Evolutionary conservation across 2,113 vertebrate species (phyloP).

Genomic region (Campylomormyrus tamandua): DNA sequence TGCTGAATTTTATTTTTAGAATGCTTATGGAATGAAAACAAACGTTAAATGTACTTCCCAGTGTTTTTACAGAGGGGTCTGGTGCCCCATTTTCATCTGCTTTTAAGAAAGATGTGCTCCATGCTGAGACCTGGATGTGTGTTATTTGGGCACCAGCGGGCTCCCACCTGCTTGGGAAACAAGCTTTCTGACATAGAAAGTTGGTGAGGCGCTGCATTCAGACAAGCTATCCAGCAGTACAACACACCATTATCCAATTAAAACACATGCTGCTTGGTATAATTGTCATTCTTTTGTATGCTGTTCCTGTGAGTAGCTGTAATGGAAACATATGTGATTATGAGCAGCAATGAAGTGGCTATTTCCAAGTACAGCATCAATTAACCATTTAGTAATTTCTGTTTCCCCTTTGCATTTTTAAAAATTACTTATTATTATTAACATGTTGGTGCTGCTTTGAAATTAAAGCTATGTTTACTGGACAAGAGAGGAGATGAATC

Average conservation of each 20-base stretch:
- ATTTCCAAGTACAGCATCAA: constrained; percentile 38
- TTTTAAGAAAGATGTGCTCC: constrained; percentile 18
- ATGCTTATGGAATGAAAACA: constrained; percentile 37
- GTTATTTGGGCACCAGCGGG: background rate
- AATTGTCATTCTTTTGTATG: constrained; percentile 47
- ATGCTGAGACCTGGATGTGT: background rate
- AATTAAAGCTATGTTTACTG: constrained; percentile 22
- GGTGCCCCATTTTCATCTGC: constrained; percentile 33
- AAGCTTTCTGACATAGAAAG: background rate
- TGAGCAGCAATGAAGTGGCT: constrained; percentile 43
- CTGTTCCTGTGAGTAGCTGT: constrained; percentile 21
- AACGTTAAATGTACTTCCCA: constrained; percentile 27
- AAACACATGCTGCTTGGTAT: constrained; percentile 41
- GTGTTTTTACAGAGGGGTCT: constrained; percentile 33
- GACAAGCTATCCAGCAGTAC: constrained; percentile 36
- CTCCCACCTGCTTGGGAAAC: constrained; percentile 9
- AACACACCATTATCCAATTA: constrained; percentile 50
- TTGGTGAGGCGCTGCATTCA: constrained; percentile 37
- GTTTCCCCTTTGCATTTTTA: constrained; percentile 22
- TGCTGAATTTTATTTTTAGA: constrained; percentile 28
- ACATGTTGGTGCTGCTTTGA: constrained; percentile 35
- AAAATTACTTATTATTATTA: constrained; percentile 34
- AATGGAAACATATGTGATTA: constrained; percentile 50
- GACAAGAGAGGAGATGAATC: constrained; percentile 8
- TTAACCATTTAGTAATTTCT: constrained; percentile 38